Base-by-base conservation (phyloP, 2,797 vertebrate species). In the Enteromius argenteus region DNA sequence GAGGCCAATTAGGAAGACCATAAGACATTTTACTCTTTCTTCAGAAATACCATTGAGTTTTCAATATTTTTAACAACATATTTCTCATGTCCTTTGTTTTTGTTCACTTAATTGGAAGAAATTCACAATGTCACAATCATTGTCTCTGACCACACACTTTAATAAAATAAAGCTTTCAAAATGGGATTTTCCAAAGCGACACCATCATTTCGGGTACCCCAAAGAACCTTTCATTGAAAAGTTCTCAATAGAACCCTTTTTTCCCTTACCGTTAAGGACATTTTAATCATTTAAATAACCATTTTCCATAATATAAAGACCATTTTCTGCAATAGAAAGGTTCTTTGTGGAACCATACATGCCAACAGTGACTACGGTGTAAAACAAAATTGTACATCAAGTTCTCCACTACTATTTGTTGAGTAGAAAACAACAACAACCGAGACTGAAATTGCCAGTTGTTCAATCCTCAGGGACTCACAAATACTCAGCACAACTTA, bases 1-100 rank as follows among this genome's bases (percentile, higher is more conserved):
- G 83, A 87, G 73, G 60, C 85, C 86, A 88, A 85, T 89, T 88
- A 88, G 69, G 19, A 37, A 27, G 27, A 35, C 53, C 69, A 44
- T 72, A 39, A 62, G 39, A 19, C 11, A 53, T 77, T 67, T 58
- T 35, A 30, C 60, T 71, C 72, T 56, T 68, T 37, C 11, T 80
- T 71, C 53, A 76, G 74, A 83, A 83, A 69, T 79, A 84, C 78
- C 60, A 71, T 49, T 35, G 66, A 1, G 39, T 7, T 17, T n/a
- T 35, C n/a, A 39, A 6, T 21, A 10, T 35, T 69, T 32, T 13
- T 37, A 35, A 62, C 13, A 81, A 62, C 6, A 3, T 32, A 72
- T 46, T 46, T 62, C 53, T 35, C 2, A 1, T 35, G 27, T 46
- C 39, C 13, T 76, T 23, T 0, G 21, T 19, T 37, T 56, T n/a